A percentile compares a stretch with the other conserved stretches of the same genome.
Conservation (phyloP, 2,113 vertebrate species). For the Pseudolaguvia tuberculata region DNA sequence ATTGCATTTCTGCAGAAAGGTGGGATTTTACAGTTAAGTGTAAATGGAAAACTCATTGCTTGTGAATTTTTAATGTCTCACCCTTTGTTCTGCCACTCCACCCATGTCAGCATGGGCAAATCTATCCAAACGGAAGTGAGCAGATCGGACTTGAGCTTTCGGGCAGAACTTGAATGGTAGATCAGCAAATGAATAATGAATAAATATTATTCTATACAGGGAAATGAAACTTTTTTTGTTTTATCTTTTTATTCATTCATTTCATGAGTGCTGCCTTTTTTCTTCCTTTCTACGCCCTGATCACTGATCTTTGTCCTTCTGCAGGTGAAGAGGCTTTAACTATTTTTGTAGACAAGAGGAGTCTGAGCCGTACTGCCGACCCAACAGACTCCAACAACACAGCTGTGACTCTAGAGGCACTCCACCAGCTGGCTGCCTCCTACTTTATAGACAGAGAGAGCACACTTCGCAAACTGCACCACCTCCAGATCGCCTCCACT, state of each 20-base stretch:
- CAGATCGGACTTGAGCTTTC: too few relatives aligned
- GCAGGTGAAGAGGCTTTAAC: conserved; percentile 75
- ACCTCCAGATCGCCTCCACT: conserved; percentile 76
- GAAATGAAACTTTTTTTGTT: background rate
- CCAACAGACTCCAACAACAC: conserved; percentile 68
- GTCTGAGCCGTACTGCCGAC: conserved; percentile 68
- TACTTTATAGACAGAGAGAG: conserved; percentile 79
- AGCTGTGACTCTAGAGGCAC: conserved; percentile 71
- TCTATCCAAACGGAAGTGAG: background rate
- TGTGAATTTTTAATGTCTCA: background rate
- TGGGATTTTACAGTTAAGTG: background rate
- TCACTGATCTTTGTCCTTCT: conserved; percentile 22
- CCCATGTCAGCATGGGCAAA: background rate
- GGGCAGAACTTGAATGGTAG: background rate
- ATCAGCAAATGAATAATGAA: background rate
- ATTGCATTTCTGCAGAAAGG: background rate
- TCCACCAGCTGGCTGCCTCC: conserved; percentile 78
- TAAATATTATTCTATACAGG: background rate
- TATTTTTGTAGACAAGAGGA: conserved; percentile 79
- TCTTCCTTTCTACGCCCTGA: background rate
- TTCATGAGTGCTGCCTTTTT: conserved; percentile 1
- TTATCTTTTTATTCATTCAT: background rate
- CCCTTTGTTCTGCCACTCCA: background rate
- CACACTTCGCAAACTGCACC: conserved; percentile 74
- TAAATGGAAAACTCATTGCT: background rate